Percentiles rank a stretch among this genome's conserved stretches.
Conservation (phyloP, 2,113 vertebrate species). For the Perca fluviatilis region DNA sequence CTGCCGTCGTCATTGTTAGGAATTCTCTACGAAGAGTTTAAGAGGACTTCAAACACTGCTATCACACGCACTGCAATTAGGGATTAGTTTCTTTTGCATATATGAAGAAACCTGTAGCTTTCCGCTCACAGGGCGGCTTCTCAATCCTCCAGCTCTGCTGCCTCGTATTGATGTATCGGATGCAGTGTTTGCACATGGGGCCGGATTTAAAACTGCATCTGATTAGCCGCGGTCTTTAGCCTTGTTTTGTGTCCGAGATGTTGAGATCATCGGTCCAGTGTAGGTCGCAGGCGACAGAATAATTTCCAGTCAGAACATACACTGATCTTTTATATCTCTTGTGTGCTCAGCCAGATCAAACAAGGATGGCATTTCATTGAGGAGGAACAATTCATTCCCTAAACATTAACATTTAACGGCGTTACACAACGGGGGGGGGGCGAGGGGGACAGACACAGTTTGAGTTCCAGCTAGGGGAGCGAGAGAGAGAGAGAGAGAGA, state of each 20-base stretch:
- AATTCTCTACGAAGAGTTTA: conserved; percentile 13
- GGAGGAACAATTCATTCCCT: no score
- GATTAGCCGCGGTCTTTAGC: conserved; percentile 10
- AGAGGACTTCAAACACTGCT: background rate
- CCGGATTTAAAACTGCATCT: conserved; percentile 39
- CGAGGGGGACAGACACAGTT: no score
- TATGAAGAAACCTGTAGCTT: background rate
- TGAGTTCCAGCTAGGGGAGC: no score
- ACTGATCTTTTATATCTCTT: background rate
- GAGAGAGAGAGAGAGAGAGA: no score
- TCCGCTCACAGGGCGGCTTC: no score
- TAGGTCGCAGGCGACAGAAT: background rate
- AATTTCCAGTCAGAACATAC: background rate
- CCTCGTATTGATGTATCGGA: background rate
- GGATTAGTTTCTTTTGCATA: background rate
- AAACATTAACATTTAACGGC: no score
- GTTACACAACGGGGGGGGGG: no score
- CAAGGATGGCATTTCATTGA: background rate
- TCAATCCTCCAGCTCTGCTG: background rate
- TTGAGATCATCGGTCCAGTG: background rate
- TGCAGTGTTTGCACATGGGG: conserved; percentile 4
- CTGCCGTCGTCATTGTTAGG: background rate
- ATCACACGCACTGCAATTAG: background rate
- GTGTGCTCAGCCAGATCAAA: background rate
- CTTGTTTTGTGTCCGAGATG: background rate